phyloP scores from a whole-genome alignment of 1,140 invertebrate species.

The Polypedilum pembai region DNA sequence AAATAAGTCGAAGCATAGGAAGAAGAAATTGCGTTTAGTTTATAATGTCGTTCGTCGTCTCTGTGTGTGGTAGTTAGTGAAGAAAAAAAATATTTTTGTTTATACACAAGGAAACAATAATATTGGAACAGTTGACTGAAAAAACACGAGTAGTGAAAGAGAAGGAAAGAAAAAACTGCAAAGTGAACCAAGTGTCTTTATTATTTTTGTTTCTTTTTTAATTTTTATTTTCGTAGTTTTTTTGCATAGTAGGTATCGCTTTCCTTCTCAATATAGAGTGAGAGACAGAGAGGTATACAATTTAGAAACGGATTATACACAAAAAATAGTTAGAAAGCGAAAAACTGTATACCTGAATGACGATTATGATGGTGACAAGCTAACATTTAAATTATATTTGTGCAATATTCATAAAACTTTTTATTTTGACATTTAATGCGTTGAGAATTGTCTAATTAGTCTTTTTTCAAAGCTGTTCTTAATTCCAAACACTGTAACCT shows the following conservation, averaged over 20 bases:
- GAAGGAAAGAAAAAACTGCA: not conserved
- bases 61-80: not conserved
- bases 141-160: not conserved
- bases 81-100: not conserved
- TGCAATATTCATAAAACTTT: not conserved
- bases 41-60: not conserved
- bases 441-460: not conserved
- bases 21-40: not conserved
- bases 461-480: not conserved
- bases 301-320: not conserved
- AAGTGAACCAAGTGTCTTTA: not conserved
- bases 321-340: not conserved
- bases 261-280: not conserved
- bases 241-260: not conserved
- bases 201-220: not conserved
- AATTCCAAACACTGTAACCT: not conserved
- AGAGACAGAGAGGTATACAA: not conserved
- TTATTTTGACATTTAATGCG: not conserved
- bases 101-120: conserved; percentile 13
- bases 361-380: not conserved
- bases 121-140: conserved; percentile 17
- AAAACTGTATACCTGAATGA: not conserved
- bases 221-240: not conserved
- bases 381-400: conserved; percentile 4
- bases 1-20: not conserved